Percentiles rank a stretch among this genome's conserved stretches.
phyloP scores from a whole-genome alignment of 2,888 invertebrate genomes.

The Lacanobia oleracea region DNA sequence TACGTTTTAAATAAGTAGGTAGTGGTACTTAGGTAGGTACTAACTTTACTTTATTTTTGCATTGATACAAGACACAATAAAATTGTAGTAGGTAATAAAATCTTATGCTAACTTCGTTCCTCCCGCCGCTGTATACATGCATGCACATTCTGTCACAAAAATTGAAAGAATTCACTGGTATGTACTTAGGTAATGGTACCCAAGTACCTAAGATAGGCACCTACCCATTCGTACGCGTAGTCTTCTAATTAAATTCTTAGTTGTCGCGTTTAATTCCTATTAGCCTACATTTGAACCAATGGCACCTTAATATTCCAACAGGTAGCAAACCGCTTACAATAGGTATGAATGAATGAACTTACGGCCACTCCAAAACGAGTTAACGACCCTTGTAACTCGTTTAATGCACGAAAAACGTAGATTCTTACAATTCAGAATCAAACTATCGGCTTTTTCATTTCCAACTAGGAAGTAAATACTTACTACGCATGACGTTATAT shows the following conservation, averaged over 20 bases:
- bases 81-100: no score
- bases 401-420: background rate
- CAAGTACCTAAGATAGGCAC: background rate
- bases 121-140: no score
- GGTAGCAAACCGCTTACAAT: constrained; percentile 20
- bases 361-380: constrained; percentile 16
- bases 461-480: constrained; percentile 15
- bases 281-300: constrained; percentile 32
- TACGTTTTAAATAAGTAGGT: background rate
- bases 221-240: background rate
- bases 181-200: background rate
- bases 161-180: background rate
- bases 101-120: no score
- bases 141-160: constrained; percentile 3
- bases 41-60: no score
- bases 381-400: background rate
- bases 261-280: constrained; percentile 20
- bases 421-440: background rate
- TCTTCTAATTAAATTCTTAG: constrained; percentile 46
- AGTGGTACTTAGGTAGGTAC: background rate
- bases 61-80: no score
- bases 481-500: constrained; percentile 37
- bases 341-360: background rate
- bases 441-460: background rate
- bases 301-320: constrained; percentile 36